Base-by-base conservation (phyloP, 2,888 invertebrate genomes). In the Pteria penguin region DNA sequence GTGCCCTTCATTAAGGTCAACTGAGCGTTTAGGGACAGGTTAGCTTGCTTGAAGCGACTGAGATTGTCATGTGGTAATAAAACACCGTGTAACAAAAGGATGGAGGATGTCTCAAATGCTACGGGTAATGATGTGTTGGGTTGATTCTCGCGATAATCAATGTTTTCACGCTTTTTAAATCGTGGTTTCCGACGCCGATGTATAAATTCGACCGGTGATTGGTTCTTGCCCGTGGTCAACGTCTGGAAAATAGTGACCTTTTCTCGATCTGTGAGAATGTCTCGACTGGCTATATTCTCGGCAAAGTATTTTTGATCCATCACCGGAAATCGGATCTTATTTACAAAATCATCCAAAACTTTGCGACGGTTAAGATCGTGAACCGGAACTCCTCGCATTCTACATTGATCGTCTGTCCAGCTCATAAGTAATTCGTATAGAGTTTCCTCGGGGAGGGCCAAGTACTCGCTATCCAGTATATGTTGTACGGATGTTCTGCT, bases 221-320 rank as follows among this genome's bases (percentile, higher is more conserved):
- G 84, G 22, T 87, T 93, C 83, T 94, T 94, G 33, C 92, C 92
- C 78, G 93, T 93, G 45, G 93, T 92, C 26, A 4, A 8, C 27
- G 22, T 32, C n/a, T 31, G 45, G 45, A 45, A 45, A 14, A 45
- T 45, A 18, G 18, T 45, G 8, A 82, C 74, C 58, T 78, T 78
- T 66, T 82, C 80, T 1, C 45, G 22, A 33, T 75, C 76, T 0
- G 80, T 76, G 36, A 95, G 90, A 57, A 94, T 92, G 1, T 94
- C 94, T 62, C 94, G 94, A 8, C 92, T 90, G 88, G 94, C 93
- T 22, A 94, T 94, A 0, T 94, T 94, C 27, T 94, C 93, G 68
- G 93, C 90, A 87, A 96, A 94, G 80, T 95, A 95, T 65, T 94
- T 94, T 8, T 74, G 62, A 67, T 80, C 78, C 85, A 87, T 86